Conservation (phyloP, 2,113 vertebrate genomes). For the Excalfactoria chinensis region DNA sequence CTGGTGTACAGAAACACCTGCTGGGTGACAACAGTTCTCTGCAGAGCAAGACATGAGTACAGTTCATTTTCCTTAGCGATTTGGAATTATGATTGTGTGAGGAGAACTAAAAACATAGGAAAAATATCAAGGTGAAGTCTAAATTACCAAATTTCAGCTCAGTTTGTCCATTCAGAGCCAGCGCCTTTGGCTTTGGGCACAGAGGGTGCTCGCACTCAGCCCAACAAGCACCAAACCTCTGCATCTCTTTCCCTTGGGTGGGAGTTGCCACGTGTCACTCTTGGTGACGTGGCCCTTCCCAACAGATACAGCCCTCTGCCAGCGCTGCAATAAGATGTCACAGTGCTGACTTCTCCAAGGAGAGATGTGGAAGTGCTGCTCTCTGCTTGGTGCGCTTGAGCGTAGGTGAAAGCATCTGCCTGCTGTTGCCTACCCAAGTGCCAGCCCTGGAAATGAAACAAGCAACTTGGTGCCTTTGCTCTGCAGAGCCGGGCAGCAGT, state of each 20-base stretch:
- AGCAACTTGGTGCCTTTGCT: not conserved
- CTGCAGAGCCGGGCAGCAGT: not conserved
- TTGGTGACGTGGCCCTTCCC: slow-evolving; percentile 24
- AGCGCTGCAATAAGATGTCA: not conserved
- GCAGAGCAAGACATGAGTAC: not conserved
- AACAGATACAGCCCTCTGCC: not conserved
- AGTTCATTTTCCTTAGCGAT: not conserved
- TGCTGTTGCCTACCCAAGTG: not conserved
- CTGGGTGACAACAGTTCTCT: not conserved
- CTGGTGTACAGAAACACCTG: not conserved
- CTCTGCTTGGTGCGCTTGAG: not conserved
- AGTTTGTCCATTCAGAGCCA: not conserved
- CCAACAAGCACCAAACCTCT: not conserved
- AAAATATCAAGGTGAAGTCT: not conserved
- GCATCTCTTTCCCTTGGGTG: not conserved
- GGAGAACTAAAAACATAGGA: not conserved
- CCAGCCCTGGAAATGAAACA: not conserved
- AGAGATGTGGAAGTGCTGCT: not conserved
- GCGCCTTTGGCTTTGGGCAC: slow-evolving; percentile 31
- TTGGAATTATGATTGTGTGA: not conserved
- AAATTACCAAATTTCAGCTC: not conserved
- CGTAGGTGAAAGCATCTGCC: not conserved
- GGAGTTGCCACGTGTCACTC: not conserved
- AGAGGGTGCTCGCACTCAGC: not conserved
- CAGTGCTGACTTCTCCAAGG: not conserved